phyloP scores from a whole-genome alignment of 2,797 vertebrate genomes.

The Clarias pachynema region DNA sequence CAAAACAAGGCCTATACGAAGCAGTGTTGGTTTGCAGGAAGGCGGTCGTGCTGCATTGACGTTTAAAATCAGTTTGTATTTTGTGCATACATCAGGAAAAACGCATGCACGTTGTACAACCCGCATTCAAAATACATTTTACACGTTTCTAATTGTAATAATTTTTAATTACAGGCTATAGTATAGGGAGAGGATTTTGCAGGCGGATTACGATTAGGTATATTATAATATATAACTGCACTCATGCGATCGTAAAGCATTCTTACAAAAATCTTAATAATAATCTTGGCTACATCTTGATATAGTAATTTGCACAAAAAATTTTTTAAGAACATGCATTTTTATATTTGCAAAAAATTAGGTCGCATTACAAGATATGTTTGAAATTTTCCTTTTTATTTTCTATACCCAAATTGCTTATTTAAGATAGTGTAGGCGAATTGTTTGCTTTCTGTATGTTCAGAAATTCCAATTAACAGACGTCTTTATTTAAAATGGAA shows the following conservation, averaged over 20 bases:
- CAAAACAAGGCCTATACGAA: constrained; percentile 45
- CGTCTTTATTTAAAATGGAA: not conserved
- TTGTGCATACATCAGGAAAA: constrained; percentile 30
- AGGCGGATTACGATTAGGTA: not conserved
- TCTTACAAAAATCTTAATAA: not conserved
- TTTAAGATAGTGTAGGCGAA: not conserved
- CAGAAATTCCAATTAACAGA: not conserved
- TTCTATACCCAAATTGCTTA: not conserved
- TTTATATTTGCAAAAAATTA: not conserved
- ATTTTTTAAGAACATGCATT: not conserved
- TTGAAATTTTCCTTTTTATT: not conserved
- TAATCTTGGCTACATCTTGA: not conserved
- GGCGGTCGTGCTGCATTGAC: constrained; percentile 55
- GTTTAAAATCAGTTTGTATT: constrained; percentile 66
- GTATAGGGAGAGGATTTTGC: not conserved
- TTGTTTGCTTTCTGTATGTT: not conserved
- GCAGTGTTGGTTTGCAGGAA: constrained; percentile 59
- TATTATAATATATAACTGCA: constrained; percentile 9
- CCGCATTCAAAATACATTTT: not conserved
- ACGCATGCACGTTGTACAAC: not conserved
- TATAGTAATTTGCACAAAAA: not conserved
- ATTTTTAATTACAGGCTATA: not conserved
- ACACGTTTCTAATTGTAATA: not conserved
- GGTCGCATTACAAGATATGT: not conserved
- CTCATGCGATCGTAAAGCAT: not conserved